Conservation (phyloP, 2,113 vertebrate species). For the Hippocampus abdominalis region DNA sequence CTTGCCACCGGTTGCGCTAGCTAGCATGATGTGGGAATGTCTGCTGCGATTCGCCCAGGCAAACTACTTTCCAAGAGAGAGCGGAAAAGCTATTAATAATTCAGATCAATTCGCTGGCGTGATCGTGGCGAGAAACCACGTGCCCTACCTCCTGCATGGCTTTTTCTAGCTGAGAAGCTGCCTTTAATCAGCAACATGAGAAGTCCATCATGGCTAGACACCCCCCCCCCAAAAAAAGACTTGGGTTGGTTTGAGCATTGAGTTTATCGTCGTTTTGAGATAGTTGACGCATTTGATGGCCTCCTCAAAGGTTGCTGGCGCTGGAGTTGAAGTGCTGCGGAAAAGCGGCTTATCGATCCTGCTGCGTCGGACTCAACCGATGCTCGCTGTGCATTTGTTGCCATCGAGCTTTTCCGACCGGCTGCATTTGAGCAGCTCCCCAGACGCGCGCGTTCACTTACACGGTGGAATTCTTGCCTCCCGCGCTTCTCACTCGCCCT, state of each 20-base stretch:
- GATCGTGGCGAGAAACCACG: not conserved
- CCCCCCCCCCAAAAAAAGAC: no score
- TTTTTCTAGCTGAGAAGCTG: not conserved
- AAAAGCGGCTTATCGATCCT: constrained; percentile 35
- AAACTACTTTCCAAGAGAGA: not conserved
- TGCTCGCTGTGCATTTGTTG: constrained; percentile 41
- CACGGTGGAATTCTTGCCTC: no score
- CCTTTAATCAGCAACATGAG: no score
- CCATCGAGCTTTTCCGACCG: constrained; percentile 31
- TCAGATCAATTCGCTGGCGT: not conserved
- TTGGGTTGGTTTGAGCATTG: not conserved
- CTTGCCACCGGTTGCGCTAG: not conserved
- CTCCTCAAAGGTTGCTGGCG: not conserved
- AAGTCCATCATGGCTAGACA: no score
- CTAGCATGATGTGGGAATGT: not conserved
- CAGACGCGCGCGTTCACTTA: not conserved
- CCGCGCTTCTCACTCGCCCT: no score
- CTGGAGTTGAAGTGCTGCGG: constrained; percentile 10
- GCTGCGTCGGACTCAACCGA: not conserved
- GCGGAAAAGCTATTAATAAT: not conserved
- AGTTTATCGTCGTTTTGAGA: no score
- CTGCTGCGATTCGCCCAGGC: not conserved
- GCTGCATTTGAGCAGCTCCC: constrained; percentile 7
- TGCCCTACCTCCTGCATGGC: not conserved
- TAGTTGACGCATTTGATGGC: not conserved